Evolutionary conservation across 2,797 vertebrate species (phyloP).

Genomic region (Acanthiza pusilla): DNA sequence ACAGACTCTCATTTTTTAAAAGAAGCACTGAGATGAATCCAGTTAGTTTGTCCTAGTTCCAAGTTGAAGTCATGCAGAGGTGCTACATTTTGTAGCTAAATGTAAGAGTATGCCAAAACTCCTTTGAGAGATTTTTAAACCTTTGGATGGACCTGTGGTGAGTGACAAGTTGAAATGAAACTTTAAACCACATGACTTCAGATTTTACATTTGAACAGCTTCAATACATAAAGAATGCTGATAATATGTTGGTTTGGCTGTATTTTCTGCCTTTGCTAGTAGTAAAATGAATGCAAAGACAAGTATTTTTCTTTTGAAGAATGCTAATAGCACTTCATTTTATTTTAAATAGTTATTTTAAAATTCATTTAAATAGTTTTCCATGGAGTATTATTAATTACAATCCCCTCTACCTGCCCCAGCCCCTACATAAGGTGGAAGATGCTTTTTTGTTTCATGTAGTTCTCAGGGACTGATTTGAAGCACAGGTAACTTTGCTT

Average conservation of each 20-base stretch:
- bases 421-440: not conserved
- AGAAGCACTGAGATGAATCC: not conserved
- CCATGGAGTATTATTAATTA: not conserved
- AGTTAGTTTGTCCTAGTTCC: not conserved
- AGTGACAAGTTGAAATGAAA: not conserved
- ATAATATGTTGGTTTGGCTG: not conserved
- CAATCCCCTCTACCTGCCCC: rapidly evolving
- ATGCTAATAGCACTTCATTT: not conserved
- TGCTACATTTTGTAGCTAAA: not conserved
- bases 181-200: not conserved
- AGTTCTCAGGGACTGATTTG: not conserved
- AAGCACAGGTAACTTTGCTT: not conserved
- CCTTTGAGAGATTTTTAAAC: not conserved
- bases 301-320: not conserved
- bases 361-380: not conserved
- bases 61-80: not conserved
- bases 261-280: not conserved
- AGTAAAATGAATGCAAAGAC: not conserved
- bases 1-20: not conserved
- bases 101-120: not conserved
- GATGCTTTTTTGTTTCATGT: not conserved
- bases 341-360: not conserved
- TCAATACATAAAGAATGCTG: not conserved
- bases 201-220: not conserved
- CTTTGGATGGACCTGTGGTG: not conserved